Evolutionary conservation across 2,113 vertebrate species (phyloP).

Genomic region (Toxotes jaculatrix): DNA sequence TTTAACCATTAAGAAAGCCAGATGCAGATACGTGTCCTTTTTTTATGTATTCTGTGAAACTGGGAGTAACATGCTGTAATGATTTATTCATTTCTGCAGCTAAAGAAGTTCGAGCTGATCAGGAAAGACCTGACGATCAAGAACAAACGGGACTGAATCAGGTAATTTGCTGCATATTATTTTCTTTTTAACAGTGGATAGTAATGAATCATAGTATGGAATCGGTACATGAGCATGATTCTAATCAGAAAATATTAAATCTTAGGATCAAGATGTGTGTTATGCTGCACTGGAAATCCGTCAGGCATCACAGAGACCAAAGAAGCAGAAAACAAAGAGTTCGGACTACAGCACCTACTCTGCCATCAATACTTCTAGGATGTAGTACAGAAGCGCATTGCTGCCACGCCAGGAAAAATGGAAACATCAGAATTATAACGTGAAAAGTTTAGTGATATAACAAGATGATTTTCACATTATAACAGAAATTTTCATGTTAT

Average conservation of each 20-base stretch:
- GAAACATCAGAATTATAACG: no score
- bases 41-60: no score
- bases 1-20: no score
- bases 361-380: conserved; percentile 22
- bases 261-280: conserved; percentile 55
- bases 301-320: conserved; percentile 39
- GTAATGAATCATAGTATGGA: no score
- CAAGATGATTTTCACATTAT: no score
- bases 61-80: no score
- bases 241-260: conserved; percentile 22
- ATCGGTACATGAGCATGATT: background rate
- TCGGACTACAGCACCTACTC: conserved; percentile 58
- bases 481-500: no score
- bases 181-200: no score
- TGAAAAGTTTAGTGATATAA: no score
- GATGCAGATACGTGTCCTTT: no score
- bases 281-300: conserved; percentile 52
- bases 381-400: background rate
- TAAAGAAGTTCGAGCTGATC: background rate
- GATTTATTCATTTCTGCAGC: background rate
- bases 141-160: background rate
- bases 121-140: background rate
- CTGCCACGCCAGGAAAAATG: no score
- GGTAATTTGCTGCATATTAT: conserved; percentile 5
- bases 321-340: conserved; percentile 27